A percentile compares a stretch with the other conserved stretches of the same genome.
Evolutionary conservation across 1,140 invertebrate species (phyloP).

Genomic region (Lepidotrigona ventralis): DNA sequence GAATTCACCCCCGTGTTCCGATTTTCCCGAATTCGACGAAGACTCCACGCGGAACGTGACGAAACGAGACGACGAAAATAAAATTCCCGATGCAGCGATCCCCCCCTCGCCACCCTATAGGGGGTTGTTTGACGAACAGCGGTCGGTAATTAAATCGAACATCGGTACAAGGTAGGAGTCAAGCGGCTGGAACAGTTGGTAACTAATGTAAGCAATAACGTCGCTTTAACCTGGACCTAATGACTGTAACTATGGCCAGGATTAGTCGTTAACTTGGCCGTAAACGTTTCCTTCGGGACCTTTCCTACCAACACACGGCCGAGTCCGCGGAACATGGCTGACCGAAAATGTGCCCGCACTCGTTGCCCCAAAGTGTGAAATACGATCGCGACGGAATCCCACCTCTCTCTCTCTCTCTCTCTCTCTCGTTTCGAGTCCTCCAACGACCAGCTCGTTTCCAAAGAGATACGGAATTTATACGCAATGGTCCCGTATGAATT

Average conservation of each 20-base stretch:
- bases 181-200: constrained; percentile 48
- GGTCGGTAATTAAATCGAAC: constrained; percentile 44
- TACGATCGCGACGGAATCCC: constrained; percentile 34
- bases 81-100: not conserved
- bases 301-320: constrained; percentile 2
- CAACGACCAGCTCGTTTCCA: not conserved
- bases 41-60: too few relatives aligned
- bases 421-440: not conserved
- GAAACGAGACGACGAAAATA: not conserved
- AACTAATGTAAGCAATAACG: constrained; percentile 69
- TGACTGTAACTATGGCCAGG: constrained; percentile 68
- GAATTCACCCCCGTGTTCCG: too few relatives aligned
- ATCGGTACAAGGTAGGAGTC: constrained; percentile 26
- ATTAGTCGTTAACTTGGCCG: constrained; percentile 73
- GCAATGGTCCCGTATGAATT: constrained; percentile 16
- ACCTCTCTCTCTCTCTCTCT: constrained; percentile 1
- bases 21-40: too few relatives aligned
- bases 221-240: constrained; percentile 66
- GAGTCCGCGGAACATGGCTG: constrained; percentile 43
- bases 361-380: constrained; percentile 57
- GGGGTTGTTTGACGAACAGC: not conserved
- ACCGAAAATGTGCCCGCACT: constrained; percentile 54
- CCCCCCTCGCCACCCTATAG: too few relatives aligned
- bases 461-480: constrained; percentile 44
- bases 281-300: constrained; percentile 71